These are phyloP conservation scores for Ciconia maguari DNA, from an alignment of 2,113 vertebrate species.

Conservation along the genomic window DNA sequence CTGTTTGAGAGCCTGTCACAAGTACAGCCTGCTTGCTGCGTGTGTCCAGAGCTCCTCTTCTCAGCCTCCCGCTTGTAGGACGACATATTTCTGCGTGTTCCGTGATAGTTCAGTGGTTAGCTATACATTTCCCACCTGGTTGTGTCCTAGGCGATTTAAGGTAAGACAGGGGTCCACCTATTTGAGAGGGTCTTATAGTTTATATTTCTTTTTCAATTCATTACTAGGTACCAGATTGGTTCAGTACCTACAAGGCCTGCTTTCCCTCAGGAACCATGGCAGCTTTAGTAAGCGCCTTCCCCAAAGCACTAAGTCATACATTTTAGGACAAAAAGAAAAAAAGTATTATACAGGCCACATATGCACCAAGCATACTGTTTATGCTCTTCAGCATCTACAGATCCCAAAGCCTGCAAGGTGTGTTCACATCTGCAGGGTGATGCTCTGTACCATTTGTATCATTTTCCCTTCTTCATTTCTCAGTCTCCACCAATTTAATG, in stretches of 20 bases:
- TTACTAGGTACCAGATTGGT: not conserved
- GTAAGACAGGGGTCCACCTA: not conserved
- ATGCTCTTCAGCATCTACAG: not conserved
- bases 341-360: too few species aligned
- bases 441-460: not conserved
- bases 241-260: not conserved
- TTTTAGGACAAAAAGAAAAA: not conserved
- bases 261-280: not conserved
- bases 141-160: not conserved
- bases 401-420: not conserved
- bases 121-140: not conserved
- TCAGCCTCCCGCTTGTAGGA: not conserved
- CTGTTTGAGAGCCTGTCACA: not conserved
- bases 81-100: fast-evolving
- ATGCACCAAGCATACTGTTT: not conserved
- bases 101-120: not conserved
- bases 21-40: not conserved
- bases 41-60: not conserved
- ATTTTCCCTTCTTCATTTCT: not conserved
- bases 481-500: not conserved
- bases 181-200: not conserved
- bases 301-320: not conserved
- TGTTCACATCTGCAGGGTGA: not conserved
- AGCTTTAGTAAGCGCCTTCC: not conserved
- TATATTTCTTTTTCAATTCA: not conserved